Evolutionary conservation across 1,140 invertebrate genomes (phyloP), one percentile per base, ranked within the genome.

Genomic region (Laupala kohalensis): DNA sequence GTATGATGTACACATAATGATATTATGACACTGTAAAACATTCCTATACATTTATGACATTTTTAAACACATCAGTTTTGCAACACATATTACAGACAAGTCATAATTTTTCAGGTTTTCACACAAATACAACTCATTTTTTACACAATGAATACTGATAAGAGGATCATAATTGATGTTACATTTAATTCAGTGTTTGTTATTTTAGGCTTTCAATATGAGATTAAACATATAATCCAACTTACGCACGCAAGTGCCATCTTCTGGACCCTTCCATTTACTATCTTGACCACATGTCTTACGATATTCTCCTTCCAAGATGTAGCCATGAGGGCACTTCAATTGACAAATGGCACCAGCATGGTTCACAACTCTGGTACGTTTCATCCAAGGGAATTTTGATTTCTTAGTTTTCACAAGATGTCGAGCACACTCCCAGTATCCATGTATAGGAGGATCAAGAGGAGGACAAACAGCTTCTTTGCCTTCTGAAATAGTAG

Each of bases 181-280:
- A 53, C 37, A 53, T 4, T 53, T 53, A 13, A 53, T 53, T 53
- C 9, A 9, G 19, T 13, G 19, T n/a, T n/a, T n/a, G 19, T 9
- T 13, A 53, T 13, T 13, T 53, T 53, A 53, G 9, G 37, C 37
- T 53, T 53, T 53, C 9, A 53, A 19, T 13, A 53, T 53, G 37
- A 53, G 9, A 53, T 53, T 53, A 19, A 53, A 53, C 37, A 53
- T 53, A 53, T 53, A 53, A 53, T 53, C 37, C 4, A 53, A 81
- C 81, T 81, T 74, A 83, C 82, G 78, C 71, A 82, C 77, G 67
- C 82, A 83, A 71, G 81, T 79, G 6, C 81, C 82, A 71, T 80
- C 77, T 67, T 81, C 80, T 15, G 79, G 77, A 6, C 82, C 82
- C 25, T 79, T 77, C 82, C 82, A 83, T 4, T 76, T 79, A 68